Conservation (phyloP, 1,140 invertebrate genomes). For the Eumaeus atala region DNA sequence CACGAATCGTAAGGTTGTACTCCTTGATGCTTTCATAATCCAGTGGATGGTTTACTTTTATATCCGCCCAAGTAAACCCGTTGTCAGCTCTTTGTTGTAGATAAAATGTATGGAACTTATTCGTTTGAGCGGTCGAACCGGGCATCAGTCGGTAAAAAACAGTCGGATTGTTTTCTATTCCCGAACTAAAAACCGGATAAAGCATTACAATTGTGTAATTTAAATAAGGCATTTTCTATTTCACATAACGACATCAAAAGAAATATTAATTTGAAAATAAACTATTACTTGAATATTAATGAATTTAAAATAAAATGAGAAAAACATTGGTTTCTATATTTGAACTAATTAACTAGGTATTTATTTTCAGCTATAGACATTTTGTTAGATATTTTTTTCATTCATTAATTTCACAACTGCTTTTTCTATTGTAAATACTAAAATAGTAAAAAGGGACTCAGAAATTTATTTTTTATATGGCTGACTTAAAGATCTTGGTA, state of each 20-base stretch:
- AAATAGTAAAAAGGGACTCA: no score
- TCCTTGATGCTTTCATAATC: constrained; percentile 97
- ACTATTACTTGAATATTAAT: constrained; percentile 3
- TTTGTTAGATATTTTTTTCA: no score
- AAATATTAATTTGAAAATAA: constrained; percentile 15
- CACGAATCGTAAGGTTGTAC: constrained; percentile 95
- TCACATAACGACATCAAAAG: constrained; percentile 47
- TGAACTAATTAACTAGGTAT: no score
- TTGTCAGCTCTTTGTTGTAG: constrained; percentile 93
- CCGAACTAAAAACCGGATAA: constrained; percentile 82
- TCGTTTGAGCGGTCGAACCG: constrained; percentile 94
- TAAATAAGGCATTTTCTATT: constrained; percentile 12
- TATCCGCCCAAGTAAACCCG: constrained; percentile 93
- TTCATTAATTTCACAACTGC: no score
- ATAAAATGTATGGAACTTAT: constrained; percentile 96
- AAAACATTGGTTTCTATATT: no score
- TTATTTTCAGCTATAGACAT: no score
- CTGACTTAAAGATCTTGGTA: neutral
- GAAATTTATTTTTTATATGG: no score
- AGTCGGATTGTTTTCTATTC: constrained; percentile 95
- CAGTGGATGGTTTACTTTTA: constrained; percentile 96
- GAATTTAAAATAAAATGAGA: neutral
- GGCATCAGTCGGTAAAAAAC: constrained; percentile 96
- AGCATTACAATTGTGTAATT: constrained; percentile 27
- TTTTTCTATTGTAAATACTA: no score